A percentile compares a stretch with the other conserved stretches of the same genome.
Conservation (phyloP, 2,113 vertebrate species). For the Podilymbus podiceps region DNA sequence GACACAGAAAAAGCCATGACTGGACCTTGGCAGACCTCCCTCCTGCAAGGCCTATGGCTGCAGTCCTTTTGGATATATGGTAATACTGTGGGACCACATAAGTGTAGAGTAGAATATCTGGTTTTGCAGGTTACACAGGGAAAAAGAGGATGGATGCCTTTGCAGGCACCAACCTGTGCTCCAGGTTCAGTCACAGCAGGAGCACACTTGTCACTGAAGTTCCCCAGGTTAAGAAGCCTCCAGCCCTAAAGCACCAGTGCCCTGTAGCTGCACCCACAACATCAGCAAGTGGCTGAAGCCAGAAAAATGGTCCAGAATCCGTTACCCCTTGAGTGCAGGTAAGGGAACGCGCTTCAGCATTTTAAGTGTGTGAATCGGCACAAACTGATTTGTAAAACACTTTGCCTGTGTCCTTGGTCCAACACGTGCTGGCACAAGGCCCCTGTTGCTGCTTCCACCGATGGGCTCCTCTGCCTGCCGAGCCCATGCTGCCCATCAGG, state of each 20-base stretch:
- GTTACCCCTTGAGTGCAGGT: neutral
- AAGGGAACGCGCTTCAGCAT: neutral
- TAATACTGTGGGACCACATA: neutral
- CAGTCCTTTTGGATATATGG: neutral
- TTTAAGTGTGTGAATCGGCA: neutral
- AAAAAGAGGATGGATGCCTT: neutral
- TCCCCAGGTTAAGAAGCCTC: neutral
- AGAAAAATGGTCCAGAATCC: neutral
- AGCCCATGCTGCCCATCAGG: fast-evolving
- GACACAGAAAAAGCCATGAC: neutral
- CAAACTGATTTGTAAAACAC: neutral
- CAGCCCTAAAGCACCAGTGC: neutral
- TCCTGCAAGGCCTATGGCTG: neutral
- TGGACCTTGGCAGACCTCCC: fast-evolving
- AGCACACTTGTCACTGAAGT: neutral
- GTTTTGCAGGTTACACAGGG: neutral
- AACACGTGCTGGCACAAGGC: fast-evolving
- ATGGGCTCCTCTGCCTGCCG: neutral
- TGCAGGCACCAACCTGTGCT: neutral
- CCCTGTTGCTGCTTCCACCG: neutral
- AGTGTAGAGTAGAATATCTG: neutral
- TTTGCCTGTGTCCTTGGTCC: neutral
- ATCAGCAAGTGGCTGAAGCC: neutral
- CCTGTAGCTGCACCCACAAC: neutral
- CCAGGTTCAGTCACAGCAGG: neutral